Base-by-base conservation (phyloP, 2,113 vertebrate genomes). In the Dipodomys merriami region DNA sequence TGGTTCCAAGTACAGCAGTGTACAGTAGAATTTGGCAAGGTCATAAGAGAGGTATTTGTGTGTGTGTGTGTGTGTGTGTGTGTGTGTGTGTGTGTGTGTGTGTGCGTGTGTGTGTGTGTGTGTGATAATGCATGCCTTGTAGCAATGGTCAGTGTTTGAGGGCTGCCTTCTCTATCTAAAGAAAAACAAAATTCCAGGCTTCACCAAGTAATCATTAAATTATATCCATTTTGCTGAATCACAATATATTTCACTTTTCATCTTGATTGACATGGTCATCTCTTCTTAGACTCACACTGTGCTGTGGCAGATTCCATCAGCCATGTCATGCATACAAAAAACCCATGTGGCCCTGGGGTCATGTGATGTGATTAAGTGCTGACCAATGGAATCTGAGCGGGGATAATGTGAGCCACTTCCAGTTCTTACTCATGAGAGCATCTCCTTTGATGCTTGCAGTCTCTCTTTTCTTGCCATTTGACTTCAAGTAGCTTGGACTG, bases 181-280 rank as follows among this genome's bases (percentile, higher is more conserved):
- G 30, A n/a, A 78, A 95, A 95, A 78, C 68, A 13, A 74, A 95
- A 94, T 80, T 12, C 33, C 1, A 87, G 33, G 11, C 79, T 87
- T 94, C 23, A 46, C 19, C 72, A 71, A 78, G 18, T 72, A 90
- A 62, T 5, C 22, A 82, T 85, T 86, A 86, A 90, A 83, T 83
- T 88, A 53, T 84, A 60, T 73, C 85, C 25, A 81, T 9, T 71
- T 76, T 80, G 81, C 49, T 80, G 46, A 94, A 35, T 8, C 30
- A 27, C n/a, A 84, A 9, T 77, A 39, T 78, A 30, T 78, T 25
- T n/a, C 88, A 6, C 53, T 62, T 39, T 18, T 82, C 22, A 62
- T 88, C 60, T 91, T 85, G 49, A 90, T 6, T 67, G 64, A 16
- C 19, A 3, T 18, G 29, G 13, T 67, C 82, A 29, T 10, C 19